A percentile compares a stretch with the other conserved stretches of the same genome.
Conservation (phyloP, 2,797 vertebrate species). For the Chelonia mydas region DNA sequence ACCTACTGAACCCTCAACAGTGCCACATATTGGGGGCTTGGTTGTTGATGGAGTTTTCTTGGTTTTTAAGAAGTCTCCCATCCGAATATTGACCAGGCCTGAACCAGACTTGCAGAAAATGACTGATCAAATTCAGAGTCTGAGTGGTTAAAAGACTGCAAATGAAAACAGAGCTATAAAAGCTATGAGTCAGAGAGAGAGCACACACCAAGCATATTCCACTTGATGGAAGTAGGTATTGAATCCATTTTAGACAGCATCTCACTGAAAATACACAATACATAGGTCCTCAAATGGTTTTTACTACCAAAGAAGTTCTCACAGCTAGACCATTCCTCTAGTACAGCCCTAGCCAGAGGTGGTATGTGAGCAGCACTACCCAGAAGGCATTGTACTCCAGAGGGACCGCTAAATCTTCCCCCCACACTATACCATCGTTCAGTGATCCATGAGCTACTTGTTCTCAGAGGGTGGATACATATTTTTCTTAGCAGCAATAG, state of each 20-base stretch:
- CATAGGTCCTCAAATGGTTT: background rate
- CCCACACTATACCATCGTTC: background rate
- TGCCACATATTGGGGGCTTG: background rate
- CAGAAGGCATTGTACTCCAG: background rate
- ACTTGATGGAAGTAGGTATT: too few species aligned
- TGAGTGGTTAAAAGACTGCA: background rate
- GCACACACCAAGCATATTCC: background rate
- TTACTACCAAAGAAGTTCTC: background rate
- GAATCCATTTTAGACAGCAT: background rate
- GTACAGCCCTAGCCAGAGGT: background rate
- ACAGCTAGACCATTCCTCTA: background rate
- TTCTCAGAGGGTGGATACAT: background rate
- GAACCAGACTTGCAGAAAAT: background rate
- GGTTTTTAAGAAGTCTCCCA: background rate
- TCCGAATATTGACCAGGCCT: background rate
- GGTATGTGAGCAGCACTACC: fast-evolving
- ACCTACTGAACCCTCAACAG: background rate
- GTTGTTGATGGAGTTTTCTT: background rate
- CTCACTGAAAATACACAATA: background rate
- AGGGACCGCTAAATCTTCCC: background rate
- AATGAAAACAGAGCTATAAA: background rate
- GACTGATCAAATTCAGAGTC: background rate
- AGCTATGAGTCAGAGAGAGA: background rate
- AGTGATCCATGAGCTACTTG: background rate
- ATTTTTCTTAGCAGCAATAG: background rate